Evolutionary conservation across 2,113 vertebrate genomes (phyloP).

Genomic region (Platycercus adscitus): DNA sequence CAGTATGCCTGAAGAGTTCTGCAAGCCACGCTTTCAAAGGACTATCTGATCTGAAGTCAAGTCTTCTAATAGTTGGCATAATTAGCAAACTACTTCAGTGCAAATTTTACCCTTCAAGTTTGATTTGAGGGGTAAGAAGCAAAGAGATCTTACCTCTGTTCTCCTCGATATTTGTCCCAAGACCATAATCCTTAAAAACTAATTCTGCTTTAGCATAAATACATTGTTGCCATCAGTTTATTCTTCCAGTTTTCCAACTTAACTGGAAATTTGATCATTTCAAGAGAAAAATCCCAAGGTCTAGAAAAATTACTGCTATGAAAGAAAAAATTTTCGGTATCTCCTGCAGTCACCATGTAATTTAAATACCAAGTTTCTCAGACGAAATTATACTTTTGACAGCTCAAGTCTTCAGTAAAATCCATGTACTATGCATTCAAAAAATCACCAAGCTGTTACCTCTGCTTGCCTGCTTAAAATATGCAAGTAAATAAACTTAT

Average conservation of each 20-base stretch:
- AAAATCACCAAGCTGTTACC: neutral
- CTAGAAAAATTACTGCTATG: neutral
- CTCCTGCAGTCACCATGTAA: neutral
- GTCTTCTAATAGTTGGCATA: neutral
- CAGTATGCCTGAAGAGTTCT: neutral
- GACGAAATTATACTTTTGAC: neutral
- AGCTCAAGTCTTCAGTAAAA: neutral
- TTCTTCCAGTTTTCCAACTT: neutral
- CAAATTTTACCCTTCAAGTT: neutral
- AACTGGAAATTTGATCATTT: neutral
- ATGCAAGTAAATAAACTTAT: rapidly evolving
- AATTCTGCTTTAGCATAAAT: neutral
- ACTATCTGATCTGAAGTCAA: neutral
- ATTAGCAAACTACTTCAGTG: neutral
- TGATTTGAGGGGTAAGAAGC: neutral
- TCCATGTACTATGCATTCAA: neutral
- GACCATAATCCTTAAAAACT: neutral
- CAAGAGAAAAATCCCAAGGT: neutral
- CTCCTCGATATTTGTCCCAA: neutral
- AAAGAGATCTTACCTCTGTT: neutral
- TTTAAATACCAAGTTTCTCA: neutral
- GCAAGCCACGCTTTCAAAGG: neutral
- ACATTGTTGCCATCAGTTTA: neutral
- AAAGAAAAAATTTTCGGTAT: neutral
- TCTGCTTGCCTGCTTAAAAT: neutral